Conservation (phyloP, 2,113 vertebrate species). For the Sapajus apella region DNA sequence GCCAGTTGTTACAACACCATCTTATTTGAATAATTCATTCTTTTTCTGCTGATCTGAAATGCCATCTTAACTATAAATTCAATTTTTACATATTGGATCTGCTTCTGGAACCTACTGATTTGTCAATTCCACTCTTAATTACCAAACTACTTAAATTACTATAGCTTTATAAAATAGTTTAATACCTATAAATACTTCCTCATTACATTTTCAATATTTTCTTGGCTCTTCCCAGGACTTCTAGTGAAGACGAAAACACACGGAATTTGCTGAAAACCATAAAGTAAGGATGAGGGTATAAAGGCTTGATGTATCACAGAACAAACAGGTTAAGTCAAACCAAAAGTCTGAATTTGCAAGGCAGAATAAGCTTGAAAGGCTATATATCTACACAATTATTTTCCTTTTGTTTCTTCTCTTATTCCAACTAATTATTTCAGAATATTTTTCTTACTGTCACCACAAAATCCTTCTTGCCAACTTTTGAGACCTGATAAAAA, state of each 20-base stretch:
- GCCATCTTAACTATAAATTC: background rate
- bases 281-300: background rate
- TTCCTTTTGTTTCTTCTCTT: background rate
- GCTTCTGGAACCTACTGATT: background rate
- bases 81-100: background rate
- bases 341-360: background rate
- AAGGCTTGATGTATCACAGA: background rate
- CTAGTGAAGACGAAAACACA: background rate
- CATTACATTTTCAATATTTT: constrained; percentile 14
- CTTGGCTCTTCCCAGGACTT: background rate
- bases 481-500: constrained; percentile 24
- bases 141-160: background rate
- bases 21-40: background rate
- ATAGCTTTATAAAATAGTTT: background rate
- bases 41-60: background rate
- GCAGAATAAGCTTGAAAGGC: background rate
- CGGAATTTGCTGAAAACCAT: background rate
- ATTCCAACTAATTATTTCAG: background rate
- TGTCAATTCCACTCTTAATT: background rate
- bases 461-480: background rate
- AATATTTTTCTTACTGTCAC: background rate
- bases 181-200: constrained; percentile 19
- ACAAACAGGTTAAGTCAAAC: background rate
- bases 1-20: background rate
- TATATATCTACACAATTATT: background rate